Evolutionary conservation across 92 coral and sea anemone species (phyloP).

Genomic region (Porites rus): DNA sequence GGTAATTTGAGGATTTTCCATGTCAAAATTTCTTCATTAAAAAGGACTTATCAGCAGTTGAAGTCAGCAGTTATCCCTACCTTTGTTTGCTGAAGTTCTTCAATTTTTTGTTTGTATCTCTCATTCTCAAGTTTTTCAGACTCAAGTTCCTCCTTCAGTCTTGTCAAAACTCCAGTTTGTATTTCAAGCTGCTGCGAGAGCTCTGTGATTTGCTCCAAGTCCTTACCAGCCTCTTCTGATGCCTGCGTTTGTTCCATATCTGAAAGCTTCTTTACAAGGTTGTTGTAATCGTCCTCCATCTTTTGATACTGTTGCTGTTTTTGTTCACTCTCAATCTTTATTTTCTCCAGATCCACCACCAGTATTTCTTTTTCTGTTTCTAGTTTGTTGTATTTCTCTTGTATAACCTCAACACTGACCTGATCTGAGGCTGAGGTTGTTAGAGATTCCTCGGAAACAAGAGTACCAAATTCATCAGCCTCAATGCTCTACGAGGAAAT

Average conservation of each 20-base stretch:
- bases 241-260: slow-evolving; percentile 7
- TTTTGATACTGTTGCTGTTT: slow-evolving; percentile 26
- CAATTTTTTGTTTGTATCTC: slow-evolving; percentile 20
- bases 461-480: slow-evolving; percentile 27
- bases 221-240: not conserved
- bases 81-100: slow-evolving; percentile 31
- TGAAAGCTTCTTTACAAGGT: slow-evolving; percentile 21
- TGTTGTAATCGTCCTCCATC: slow-evolving; percentile 31
- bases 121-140: slow-evolving; percentile 44
- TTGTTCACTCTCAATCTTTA: slow-evolving; percentile 61
- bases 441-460: slow-evolving; percentile 24
- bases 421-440: slow-evolving; percentile 6
- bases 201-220: not conserved
- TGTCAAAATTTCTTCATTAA: too few species aligned
- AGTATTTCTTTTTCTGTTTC: slow-evolving; percentile 67
- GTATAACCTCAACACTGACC: slow-evolving; percentile 1
- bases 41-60: too few species aligned
- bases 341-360: slow-evolving; percentile 59
- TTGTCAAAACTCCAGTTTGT: slow-evolving; percentile 34
- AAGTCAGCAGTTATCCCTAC: not conserved
- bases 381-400: slow-evolving; percentile 27
- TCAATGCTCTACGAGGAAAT: slow-evolving; percentile 15
- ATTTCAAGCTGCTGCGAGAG: slow-evolving; percentile 15
- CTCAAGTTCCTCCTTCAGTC: slow-evolving; percentile 25
- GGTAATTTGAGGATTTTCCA: too few species aligned